Evolutionary conservation across 2,797 vertebrate genomes (phyloP).

Genomic region (Tadarida brasiliensis): DNA sequence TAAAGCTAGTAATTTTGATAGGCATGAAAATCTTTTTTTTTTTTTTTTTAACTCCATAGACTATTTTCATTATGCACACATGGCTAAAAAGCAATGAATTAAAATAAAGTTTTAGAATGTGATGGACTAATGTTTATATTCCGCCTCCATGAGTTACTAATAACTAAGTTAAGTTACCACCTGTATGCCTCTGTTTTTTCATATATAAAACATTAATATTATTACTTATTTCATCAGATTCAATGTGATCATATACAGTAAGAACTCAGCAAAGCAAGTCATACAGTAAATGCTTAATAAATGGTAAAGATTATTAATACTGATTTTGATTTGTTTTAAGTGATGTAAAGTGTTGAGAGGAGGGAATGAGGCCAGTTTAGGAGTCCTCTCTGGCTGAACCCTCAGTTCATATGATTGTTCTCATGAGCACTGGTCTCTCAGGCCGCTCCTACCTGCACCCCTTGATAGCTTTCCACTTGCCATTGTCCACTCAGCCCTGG

Average conservation of each 20-base stretch:
- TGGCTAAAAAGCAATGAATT: neutral
- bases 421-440: neutral
- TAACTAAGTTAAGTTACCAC: neutral
- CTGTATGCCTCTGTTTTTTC: neutral
- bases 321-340: conserved; percentile 6
- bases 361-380: neutral
- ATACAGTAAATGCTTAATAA: neutral
- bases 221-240: neutral
- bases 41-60: neutral
- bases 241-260: neutral
- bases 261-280: neutral
- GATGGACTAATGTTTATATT: neutral
- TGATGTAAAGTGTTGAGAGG: neutral
- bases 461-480: neutral
- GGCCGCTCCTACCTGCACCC: neutral
- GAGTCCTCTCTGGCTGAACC: neutral
- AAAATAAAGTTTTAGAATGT: neutral
- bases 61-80: neutral
- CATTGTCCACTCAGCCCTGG: conserved; percentile 3
- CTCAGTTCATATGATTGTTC: neutral
- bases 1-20: neutral
- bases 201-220: neutral
- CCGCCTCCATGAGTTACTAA: neutral
- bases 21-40: neutral
- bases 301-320: neutral